These are phyloP conservation scores for Plagodis dolabraria DNA, from an alignment of 2,888 invertebrate genomes.

Conservation along the genomic window DNA sequence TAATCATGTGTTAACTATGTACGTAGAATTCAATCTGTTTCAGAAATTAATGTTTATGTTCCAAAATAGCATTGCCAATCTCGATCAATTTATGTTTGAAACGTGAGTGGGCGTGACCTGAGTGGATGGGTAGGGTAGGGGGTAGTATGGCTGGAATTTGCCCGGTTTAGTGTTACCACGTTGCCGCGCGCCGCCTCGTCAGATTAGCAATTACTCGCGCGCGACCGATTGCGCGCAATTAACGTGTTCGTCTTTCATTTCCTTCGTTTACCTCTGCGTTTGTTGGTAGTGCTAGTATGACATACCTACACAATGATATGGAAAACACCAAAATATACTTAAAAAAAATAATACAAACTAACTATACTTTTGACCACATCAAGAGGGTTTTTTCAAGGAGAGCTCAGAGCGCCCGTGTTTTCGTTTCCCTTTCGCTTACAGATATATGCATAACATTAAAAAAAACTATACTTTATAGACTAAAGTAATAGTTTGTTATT, in stretches of 20 bases:
- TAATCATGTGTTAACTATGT: conserved; percentile 3
- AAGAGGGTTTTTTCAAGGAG: too few species aligned
- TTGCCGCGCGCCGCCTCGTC: conserved; percentile 48
- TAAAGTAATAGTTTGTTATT: too few species aligned
- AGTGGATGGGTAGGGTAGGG: conserved; percentile 27
- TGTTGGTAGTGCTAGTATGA: conserved; percentile 3
- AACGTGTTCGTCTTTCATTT: conserved; percentile 65
- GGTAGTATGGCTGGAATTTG: conserved; percentile 30
- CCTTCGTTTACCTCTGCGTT: conserved; percentile 51
- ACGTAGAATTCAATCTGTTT: conserved; percentile 12
- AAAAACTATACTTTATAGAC: too few species aligned
- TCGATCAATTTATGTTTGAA: conserved; percentile 29
- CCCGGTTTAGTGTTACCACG: conserved; percentile 26
- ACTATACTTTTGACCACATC: too few species aligned
- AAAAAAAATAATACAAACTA: too few species aligned
- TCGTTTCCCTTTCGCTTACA: neutral
- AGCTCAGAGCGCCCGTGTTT: too few species aligned
- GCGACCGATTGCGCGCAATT: conserved; percentile 67
- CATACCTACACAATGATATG: neutral
- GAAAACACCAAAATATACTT: too few species aligned
- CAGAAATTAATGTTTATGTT: conserved; percentile 19
- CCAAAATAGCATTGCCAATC: conserved; percentile 27
- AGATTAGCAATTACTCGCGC: conserved; percentile 68
- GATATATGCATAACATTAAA: too few species aligned
- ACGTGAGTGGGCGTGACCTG: conserved; percentile 26